Conservation (phyloP, 1,140 invertebrate species). For the Drosophila varians region DNA sequence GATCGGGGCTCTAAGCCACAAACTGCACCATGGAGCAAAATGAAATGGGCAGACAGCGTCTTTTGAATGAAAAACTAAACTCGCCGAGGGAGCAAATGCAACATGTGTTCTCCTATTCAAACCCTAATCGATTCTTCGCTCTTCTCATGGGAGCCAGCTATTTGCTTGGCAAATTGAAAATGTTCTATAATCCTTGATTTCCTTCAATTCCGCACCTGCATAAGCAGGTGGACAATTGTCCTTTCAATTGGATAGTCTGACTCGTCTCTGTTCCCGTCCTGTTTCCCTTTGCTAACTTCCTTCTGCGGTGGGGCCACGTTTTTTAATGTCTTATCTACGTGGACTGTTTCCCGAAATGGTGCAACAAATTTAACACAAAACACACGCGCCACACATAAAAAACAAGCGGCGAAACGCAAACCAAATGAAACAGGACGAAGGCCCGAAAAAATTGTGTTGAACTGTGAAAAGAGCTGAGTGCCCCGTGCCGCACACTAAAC, state of each 20-base stretch:
- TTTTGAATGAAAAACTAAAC: constrained; percentile 34
- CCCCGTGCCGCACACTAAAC: constrained; percentile 17
- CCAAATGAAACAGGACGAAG: constrained; percentile 4
- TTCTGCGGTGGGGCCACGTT: constrained; percentile 45
- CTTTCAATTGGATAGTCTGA: constrained; percentile 7
- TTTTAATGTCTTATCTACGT: constrained; percentile 74
- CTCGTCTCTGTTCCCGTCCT: background rate
- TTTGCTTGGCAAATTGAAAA: constrained; percentile 76
- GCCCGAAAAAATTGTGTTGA: constrained; percentile 49
- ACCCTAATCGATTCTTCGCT: constrained; percentile 16
- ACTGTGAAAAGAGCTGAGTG: constrained; percentile 18
- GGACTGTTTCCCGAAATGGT: constrained; percentile 58
- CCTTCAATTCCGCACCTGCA: background rate
- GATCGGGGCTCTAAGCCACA: constrained; percentile 3
- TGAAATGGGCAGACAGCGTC: constrained; percentile 7
- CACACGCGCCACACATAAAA: constrained; percentile 76
- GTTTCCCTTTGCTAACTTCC: background rate
- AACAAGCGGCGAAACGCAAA: constrained; percentile 50
- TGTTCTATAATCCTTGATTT: constrained; percentile 34
- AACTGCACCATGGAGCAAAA: constrained; percentile 51
- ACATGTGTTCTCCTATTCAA: constrained; percentile 51
- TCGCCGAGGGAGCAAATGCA: constrained; percentile 21
- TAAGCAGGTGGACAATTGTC: constrained; percentile 20
- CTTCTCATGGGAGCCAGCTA: constrained; percentile 20
- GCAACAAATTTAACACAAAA: constrained; percentile 67